A percentile compares a stretch with the other conserved stretches of the same genome.
Conservation (phyloP, 2,888 invertebrate species). For the Camponotus fellah region DNA sequence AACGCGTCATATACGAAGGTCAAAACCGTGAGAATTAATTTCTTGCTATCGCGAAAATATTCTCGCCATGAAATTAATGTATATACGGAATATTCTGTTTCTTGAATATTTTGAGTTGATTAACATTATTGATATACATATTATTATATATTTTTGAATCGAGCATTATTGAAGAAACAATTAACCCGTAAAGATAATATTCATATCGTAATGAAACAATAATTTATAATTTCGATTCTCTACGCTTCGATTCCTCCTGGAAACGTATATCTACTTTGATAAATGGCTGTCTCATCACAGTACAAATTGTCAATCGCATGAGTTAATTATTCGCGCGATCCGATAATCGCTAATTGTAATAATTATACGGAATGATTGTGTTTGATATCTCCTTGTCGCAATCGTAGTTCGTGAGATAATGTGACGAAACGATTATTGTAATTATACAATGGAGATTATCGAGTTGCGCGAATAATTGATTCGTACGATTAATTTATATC, state of each 20-base stretch:
- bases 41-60: background rate
- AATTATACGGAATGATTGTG: background rate
- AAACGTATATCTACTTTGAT: background rate
- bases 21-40: background rate
- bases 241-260: no score
- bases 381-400: background rate
- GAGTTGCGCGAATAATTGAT: conserved; percentile 1
- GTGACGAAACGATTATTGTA: background rate
- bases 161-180: background rate
- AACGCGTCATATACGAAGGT: background rate
- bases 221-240: no score
- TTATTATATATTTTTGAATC: background rate
- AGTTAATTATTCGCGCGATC: background rate
- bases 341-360: conserved; percentile 3
- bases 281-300: background rate
- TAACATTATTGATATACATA: background rate
- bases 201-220: background rate
- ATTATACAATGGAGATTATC: background rate
- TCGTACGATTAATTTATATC: background rate
- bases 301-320: background rate
- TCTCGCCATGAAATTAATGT: background rate
- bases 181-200: background rate
- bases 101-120: conserved; percentile 1
- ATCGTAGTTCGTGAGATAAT: background rate
- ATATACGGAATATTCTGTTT: background rate